Base-by-base conservation (phyloP, 2,888 invertebrate species). In the Eristalis tenax region DNA sequence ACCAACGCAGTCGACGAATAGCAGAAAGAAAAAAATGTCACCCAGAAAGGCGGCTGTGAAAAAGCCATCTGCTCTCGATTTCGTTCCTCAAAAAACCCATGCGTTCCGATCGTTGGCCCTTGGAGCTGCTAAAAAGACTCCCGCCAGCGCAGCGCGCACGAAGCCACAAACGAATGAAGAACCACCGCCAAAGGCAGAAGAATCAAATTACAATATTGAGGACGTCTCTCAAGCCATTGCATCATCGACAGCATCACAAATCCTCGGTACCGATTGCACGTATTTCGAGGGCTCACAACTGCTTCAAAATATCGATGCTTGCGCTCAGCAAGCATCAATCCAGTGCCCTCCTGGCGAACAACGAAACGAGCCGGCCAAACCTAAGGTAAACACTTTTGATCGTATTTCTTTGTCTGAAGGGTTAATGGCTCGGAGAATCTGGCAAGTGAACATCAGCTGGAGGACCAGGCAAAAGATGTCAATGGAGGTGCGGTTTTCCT, bases 371-470 rank as follows among this genome's bases (percentile, higher is more conserved):
- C n/a, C 18, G 13, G 0, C 50, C 10, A 35, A 70, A 63, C 23
- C 35, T 15, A 78, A 87, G 87, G 83, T 87, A 87, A 87, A 64
- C 68, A 38, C n/a, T 59, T 80, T 63, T 13, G 61, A 38, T 15
- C 68, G 32, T 26, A 59, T 68, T 64, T 69, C n/a, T 35, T 38
- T 83, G 66, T 87, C 83, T 87, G 83, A 87, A 66, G 87, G 87
- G 83, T 61, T 87, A 32, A 83, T 70, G 87, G 87, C 87, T 83
- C 87, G 83, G 83, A 83, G 80, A 83, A 38, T 87, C 64, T 87
- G 79, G 83, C 68, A 80, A 79, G 80, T 83, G 22, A 66, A 76
- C 76, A 73, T 87, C 5, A 63, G 76, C 35, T 87, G 83, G 87
- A 87, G 68, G 65, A 23, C 40, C 2, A 40, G 10, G 18, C 18